Evolutionary conservation across 92 coral and sea anemone species (phyloP).

Genomic region (Micromussa lordhowensis): DNA sequence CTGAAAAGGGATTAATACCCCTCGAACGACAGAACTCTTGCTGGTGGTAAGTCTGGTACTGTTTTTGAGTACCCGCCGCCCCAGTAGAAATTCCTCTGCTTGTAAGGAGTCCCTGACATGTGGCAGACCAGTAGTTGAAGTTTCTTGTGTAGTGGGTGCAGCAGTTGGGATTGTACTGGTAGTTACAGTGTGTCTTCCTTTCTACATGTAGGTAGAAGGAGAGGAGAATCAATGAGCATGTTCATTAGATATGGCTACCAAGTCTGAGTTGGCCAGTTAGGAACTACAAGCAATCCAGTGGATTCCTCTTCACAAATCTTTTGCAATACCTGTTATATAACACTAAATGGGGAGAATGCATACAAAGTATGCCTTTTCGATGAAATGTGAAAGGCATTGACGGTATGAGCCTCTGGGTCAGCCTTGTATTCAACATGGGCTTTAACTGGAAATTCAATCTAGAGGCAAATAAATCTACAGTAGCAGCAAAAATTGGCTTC

Average conservation of each 20-base stretch:
- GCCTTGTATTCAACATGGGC: slow-evolving; percentile 56
- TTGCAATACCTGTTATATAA: slow-evolving; percentile 36
- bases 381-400: slow-evolving; percentile 49
- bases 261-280: slow-evolving; percentile 61
- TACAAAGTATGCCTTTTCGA: slow-evolving; percentile 14
- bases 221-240: slow-evolving; percentile 42
- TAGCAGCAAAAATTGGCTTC: slow-evolving; percentile 18
- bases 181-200: slow-evolving; percentile 28
- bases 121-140: slow-evolving; percentile 38
- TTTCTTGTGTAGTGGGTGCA: slow-evolving; percentile 37
- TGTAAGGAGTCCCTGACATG: slow-evolving; percentile 58
- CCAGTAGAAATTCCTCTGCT: slow-evolving; percentile 47
- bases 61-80: slow-evolving; percentile 66
- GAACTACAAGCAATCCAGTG: slow-evolving; percentile 46
- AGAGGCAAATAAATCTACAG: slow-evolving; percentile 46
- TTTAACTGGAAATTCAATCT: slow-evolving; percentile 7
- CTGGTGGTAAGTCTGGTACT: slow-evolving; percentile 61
- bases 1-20: slow-evolving; percentile 60
- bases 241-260: slow-evolving; percentile 46
- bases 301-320: slow-evolving; percentile 41
- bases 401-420: slow-evolving; percentile 45
- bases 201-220: slow-evolving; percentile 31
- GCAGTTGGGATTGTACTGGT: slow-evolving; percentile 43
- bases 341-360: slow-evolving; percentile 44
- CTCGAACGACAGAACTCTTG: slow-evolving; percentile 44